Evolutionary conservation across 2,113 vertebrate genomes (phyloP), one percentile per base, ranked within the genome.

Genomic region (Hoplias malabaricus): DNA sequence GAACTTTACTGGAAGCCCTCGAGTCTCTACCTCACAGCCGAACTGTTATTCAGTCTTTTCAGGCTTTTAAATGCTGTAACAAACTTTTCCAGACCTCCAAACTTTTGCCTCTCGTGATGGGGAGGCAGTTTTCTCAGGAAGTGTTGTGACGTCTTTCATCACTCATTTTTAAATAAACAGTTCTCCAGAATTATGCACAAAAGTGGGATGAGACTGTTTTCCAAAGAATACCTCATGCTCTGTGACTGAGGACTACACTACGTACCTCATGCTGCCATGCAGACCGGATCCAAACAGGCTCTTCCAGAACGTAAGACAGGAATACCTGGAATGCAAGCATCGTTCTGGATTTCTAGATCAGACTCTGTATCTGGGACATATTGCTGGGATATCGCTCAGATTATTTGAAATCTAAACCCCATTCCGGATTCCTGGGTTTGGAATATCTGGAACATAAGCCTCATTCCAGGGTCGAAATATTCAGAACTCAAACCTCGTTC

Each of bases 111-210:
- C 84, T 83, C 83, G 66, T 34, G 31, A 63, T 40, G 74, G 78
- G 81, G 79, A 79, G 88, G 83, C 27, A 5, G 84, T 82, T 84
- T 74, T 90, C 91, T 92, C 91, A 92, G 91, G 91, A 91, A 92
- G 81, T 40, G 81, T 80, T 78, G 83, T 78, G 82, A 82, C 68
- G 85, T 78, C 82, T 78, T 78, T 42, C 69, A 46, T 78, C n/a
- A n/a, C n/a, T n/a, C n/a, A n/a, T n/a, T n/a, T n/a, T n/a, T 79
- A 69, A 73, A 80, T 80, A 66, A 75, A 84, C 79, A 79, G 76
- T 38, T 85, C 48, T 66, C 80, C 84, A 84, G 83, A 84, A 89
- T 84, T 86, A 85, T 85, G 31, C 69, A 88, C 84, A 86, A 79
- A 46, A 62, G 5, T 4, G 11, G 6, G 36, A 31, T 75, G 12